Conservation (phyloP, 2,888 invertebrate species). For the Cerceris rybyensis region DNA sequence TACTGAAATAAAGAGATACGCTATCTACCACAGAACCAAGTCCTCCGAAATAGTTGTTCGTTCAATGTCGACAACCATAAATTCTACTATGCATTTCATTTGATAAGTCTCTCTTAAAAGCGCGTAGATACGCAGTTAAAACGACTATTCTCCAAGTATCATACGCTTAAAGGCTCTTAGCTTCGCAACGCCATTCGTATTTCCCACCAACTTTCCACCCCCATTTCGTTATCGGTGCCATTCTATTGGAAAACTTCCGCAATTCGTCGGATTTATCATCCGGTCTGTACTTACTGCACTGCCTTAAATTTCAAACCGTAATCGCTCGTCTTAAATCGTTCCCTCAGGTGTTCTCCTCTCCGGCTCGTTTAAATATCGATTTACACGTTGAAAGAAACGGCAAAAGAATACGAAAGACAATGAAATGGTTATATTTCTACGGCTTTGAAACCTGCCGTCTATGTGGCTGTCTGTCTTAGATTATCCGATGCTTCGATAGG, state of each 20-base stretch:
- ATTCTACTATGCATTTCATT: background rate
- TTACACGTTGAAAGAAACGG: background rate
- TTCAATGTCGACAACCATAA: no score
- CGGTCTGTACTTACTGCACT: slow-evolving; percentile 25
- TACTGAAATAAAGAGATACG: no score
- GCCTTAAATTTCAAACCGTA: slow-evolving; percentile 45
- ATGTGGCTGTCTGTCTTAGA: no score
- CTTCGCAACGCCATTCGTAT: slow-evolving; percentile 5
- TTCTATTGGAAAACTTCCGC: slow-evolving; percentile 57
- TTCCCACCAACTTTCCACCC: slow-evolving; percentile 12
- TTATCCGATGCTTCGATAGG: no score
- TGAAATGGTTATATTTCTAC: background rate
- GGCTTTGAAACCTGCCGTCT: background rate
- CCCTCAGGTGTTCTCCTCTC: slow-evolving; percentile 28
- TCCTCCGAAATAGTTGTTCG: no score
- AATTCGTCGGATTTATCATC: slow-evolving; percentile 55
- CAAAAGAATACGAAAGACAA: background rate
- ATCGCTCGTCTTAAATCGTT: slow-evolving; percentile 27
- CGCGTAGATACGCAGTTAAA: slow-evolving; percentile 1
- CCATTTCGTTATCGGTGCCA: slow-evolving; percentile 33
- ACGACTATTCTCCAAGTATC: background rate
- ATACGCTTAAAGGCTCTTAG: slow-evolving; percentile 19
- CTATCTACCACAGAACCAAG: no score
- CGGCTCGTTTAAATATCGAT: slow-evolving; percentile 30
- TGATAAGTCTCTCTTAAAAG: background rate